A percentile compares a stretch with the other conserved stretches of the same genome.
These are phyloP conservation scores for Emydocephalus ijimae DNA, from an alignment of 2,113 vertebrate genomes.

Conservation along the genomic window DNA sequence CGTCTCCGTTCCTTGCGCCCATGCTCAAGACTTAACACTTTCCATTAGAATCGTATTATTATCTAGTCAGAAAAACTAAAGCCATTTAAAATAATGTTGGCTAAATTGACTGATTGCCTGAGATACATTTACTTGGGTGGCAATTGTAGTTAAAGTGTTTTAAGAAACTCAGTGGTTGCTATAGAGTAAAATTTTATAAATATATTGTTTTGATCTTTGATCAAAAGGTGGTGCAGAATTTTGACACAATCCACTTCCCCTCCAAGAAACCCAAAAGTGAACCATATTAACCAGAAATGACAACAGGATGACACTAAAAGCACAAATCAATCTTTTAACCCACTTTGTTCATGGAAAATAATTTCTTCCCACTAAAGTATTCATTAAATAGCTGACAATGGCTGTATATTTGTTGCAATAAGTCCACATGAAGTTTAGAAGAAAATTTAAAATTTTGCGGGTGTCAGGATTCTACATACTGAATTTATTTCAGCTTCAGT, in stretches of 20 bases:
- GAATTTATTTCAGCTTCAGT: neutral
- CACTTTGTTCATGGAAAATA: neutral
- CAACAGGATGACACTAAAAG: neutral
- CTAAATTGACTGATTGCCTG: neutral
- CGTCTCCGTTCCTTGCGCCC: no score
- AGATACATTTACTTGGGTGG: neutral
- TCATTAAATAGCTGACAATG: neutral
- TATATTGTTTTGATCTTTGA: neutral
- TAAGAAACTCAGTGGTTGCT: neutral
- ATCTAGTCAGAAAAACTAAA: neutral
- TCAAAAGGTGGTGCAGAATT: neutral
- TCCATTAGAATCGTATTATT: neutral
- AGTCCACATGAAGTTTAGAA: neutral
- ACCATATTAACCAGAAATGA: neutral
- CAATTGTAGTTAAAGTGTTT: neutral
- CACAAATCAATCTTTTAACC: neutral
- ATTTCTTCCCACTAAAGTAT: neutral
- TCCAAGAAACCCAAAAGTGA: neutral
- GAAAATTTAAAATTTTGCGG: neutral
- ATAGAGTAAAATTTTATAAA: neutral
- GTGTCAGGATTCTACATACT: neutral
- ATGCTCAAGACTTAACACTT: neutral
- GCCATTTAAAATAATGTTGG: neutral
- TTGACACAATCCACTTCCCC: neutral
- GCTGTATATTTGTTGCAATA: neutral